phyloP scores from a whole-genome alignment of 2,797 vertebrate genomes.

The Mormyrus hasselquistii region DNA sequence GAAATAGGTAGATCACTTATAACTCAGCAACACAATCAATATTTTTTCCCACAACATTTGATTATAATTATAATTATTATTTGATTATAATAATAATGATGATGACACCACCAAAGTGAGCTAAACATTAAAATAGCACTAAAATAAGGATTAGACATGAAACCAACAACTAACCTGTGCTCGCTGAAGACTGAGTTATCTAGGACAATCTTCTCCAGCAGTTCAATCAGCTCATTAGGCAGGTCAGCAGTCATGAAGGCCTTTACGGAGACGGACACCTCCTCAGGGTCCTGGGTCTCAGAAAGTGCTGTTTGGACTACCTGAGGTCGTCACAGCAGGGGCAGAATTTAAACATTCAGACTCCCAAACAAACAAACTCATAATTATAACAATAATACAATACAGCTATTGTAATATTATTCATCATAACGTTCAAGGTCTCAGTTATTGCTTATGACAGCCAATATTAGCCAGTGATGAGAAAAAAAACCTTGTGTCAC shows the following conservation, averaged over 20 bases:
- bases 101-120: background rate
- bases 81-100: background rate
- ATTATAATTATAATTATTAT: too few relatives aligned
- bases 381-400: background rate
- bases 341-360: constrained; percentile 53
- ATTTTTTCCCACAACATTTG: background rate
- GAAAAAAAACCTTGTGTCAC: background rate
- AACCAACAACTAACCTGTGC: constrained; percentile 64
- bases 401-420: background rate
- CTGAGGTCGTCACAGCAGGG: constrained; percentile 30
- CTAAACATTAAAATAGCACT: background rate
- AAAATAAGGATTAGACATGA: background rate
- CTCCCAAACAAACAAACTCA: constrained; percentile 13
- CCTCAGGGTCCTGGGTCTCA: constrained; percentile 82
- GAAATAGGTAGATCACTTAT: background rate
- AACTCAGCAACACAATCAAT: background rate
- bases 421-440: background rate
- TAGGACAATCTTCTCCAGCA: constrained; percentile 82
- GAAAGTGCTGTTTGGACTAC: constrained; percentile 71
- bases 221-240: constrained; percentile 77
- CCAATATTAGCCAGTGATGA: background rate
- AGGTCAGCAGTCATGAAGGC: constrained; percentile 83
- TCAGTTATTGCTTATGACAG: background rate
- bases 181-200: constrained; percentile 85
- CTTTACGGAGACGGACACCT: constrained; percentile 78